Evolutionary conservation across 2,113 vertebrate genomes (phyloP).

Genomic region (Colossoma macropomum): DNA sequence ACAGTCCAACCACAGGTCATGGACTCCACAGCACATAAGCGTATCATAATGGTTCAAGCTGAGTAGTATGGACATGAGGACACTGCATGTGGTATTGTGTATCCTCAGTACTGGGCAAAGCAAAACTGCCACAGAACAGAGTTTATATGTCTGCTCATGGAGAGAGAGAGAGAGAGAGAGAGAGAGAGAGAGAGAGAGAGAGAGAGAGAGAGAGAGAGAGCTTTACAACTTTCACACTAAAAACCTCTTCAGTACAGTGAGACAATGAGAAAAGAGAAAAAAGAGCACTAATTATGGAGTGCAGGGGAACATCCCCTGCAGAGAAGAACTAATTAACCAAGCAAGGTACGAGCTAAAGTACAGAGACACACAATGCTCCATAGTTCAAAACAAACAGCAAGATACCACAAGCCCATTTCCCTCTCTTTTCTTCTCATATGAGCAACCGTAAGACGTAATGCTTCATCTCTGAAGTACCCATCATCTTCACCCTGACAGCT

Average conservation of each 20-base stretch:
- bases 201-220: neutral
- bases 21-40: slow-evolving; percentile 36
- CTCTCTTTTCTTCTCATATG: neutral
- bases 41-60: slow-evolving; percentile 5
- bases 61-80: slow-evolving; percentile 21
- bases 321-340: slow-evolving; percentile 21
- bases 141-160: neutral
- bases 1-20: slow-evolving; percentile 24
- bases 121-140: neutral
- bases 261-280: neutral
- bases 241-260: neutral
- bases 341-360: neutral
- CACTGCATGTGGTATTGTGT: slow-evolving; percentile 10
- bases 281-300: slow-evolving; percentile 23
- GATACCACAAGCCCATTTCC: neutral
- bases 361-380: neutral
- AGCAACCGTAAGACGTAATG: neutral
- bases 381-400: slow-evolving; percentile 4
- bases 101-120: neutral
- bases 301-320: slow-evolving; percentile 21
- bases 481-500: neutral
- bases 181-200: neutral
- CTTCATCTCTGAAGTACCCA: neutral
- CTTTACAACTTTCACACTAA: neutral
- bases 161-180: slow-evolving; percentile 7